phyloP scores from a whole-genome alignment of 1,140 invertebrate species.

The Dermatophagoides farinae region DNA sequence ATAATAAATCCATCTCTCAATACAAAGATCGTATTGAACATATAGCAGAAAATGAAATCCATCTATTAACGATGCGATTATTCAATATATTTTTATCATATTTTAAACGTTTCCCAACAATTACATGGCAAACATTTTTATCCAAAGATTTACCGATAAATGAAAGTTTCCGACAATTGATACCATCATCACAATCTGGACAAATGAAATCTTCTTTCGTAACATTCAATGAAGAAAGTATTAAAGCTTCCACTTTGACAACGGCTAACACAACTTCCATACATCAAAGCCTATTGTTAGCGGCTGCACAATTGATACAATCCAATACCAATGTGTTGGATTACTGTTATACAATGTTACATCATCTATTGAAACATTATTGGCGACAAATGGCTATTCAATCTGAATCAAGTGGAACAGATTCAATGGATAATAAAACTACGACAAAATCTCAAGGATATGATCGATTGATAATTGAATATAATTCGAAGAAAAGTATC shows the following conservation, averaged over 20 bases:
- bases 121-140: not conserved
- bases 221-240: conserved; percentile 1
- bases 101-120: conserved; percentile 31
- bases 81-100: conserved; percentile 54
- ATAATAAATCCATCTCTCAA: not conserved
- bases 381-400: not conserved
- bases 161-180: not conserved
- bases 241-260: not conserved
- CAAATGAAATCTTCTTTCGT: not conserved
- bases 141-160: not conserved
- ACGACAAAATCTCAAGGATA: too few relatives aligned
- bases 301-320: conserved; percentile 40
- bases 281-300: conserved; percentile 59
- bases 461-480: not conserved
- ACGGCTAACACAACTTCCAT: conserved; percentile 29
- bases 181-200: not conserved
- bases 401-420: not conserved
- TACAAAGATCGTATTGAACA: conserved; percentile 25
- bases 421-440: not conserved
- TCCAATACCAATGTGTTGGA: not conserved
- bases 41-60: conserved; percentile 49
- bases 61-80: conserved; percentile 64
- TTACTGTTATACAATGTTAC: not conserved
- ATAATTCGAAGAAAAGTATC: conserved; percentile 1
- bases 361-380: not conserved